phyloP scores from a whole-genome alignment of 1,140 invertebrate species.

The Pseudomyrmex gracilis region DNA sequence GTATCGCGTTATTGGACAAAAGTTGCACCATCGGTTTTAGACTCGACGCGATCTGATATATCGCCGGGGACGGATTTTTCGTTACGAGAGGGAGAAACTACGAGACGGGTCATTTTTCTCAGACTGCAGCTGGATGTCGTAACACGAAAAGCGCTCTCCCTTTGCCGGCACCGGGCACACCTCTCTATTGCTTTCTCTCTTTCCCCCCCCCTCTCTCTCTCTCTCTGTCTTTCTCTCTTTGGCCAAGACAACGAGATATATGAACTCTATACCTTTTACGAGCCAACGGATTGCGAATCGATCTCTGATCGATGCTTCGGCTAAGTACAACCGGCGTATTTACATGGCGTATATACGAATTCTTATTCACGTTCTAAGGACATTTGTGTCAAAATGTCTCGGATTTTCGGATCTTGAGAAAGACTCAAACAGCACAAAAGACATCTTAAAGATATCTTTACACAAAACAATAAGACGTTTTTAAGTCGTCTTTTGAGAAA shows the following conservation, averaged over 20 bases:
- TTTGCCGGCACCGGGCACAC: constrained; percentile 29
- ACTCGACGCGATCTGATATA: constrained; percentile 77
- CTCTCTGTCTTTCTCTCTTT: background rate
- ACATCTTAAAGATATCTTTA: too few relatives aligned
- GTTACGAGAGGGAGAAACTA: constrained; percentile 69
- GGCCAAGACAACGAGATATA: constrained; percentile 67
- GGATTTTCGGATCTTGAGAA: too few relatives aligned
- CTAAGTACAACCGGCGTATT: constrained; percentile 54
- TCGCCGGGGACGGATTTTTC: constrained; percentile 68
- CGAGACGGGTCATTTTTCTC: constrained; percentile 76
- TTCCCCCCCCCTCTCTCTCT: too few relatives aligned
- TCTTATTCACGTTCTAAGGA: background rate
- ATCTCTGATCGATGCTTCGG: constrained; percentile 63
- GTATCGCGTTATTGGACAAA: constrained; percentile 79
- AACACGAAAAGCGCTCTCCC: constrained; percentile 53
- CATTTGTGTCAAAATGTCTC: background rate
- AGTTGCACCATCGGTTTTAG: constrained; percentile 76
- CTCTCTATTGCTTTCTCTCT: constrained; percentile 8
- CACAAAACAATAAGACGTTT: too few relatives aligned
- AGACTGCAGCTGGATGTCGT: constrained; percentile 73
- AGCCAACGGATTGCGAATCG: constrained; percentile 65
- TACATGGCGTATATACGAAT: background rate
- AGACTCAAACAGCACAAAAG: too few relatives aligned
- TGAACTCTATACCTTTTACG: constrained; percentile 66
- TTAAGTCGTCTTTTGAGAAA: too few relatives aligned